A percentile compares a stretch with the other conserved stretches of the same genome.
phyloP scores from a whole-genome alignment of 2,797 vertebrate genomes.

The Psittacula derbiana region DNA sequence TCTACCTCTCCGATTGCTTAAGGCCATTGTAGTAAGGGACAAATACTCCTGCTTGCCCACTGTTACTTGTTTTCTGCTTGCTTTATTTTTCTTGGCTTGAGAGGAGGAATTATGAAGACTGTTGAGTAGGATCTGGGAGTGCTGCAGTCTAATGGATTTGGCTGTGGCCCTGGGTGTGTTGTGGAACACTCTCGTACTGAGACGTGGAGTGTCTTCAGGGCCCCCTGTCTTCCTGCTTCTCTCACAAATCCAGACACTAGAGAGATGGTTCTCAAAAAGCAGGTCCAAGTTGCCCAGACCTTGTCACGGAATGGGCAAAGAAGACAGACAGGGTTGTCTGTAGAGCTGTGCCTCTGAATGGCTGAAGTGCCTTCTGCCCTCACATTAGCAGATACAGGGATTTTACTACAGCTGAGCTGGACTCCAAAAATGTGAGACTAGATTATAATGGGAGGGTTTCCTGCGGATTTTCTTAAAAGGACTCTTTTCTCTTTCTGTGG shows the following conservation, averaged over 20 bases:
- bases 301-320: background rate
- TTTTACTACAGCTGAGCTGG: background rate
- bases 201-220: conserved; percentile 7
- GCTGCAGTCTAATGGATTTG: conserved; percentile 52
- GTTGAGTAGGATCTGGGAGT: conserved; percentile 43
- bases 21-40: conserved; percentile 66
- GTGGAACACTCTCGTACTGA: background rate
- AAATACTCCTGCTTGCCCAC: conserved; percentile 56
- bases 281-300: background rate
- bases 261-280: background rate
- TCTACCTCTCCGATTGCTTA: conserved; percentile 66
- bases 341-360: background rate
- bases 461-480: background rate
- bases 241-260: background rate
- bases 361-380: background rate
- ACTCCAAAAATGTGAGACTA: background rate
- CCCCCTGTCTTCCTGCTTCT: background rate
- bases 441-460: background rate
- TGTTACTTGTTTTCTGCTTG: conserved; percentile 67
- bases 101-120: conserved; percentile 50
- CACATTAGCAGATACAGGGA: background rate
- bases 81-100: conserved; percentile 68
- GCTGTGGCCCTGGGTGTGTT: conserved; percentile 42
- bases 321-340: background rate
- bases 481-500: background rate